Evolutionary conservation across 2,888 invertebrate genomes (phyloP).

Genomic region (Campoletis raptor): DNA sequence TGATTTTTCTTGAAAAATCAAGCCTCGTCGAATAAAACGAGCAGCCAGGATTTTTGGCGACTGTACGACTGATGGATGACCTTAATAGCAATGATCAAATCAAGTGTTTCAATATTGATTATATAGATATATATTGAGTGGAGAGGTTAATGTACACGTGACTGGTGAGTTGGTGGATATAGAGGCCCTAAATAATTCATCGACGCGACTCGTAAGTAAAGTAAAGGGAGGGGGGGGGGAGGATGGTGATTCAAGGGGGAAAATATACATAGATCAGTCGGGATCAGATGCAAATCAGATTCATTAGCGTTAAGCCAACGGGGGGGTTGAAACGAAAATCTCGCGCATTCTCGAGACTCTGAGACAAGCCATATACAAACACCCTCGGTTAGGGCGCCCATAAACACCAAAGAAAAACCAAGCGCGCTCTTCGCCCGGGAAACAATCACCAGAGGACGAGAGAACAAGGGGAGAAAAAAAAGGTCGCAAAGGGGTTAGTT

Average conservation of each 20-base stretch:
- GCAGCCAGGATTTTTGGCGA: background rate
- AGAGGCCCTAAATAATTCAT: constrained; percentile 76
- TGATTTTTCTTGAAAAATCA: too few relatives aligned
- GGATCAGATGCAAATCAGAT: constrained; percentile 84
- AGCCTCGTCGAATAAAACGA: too few relatives aligned
- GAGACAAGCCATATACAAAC: constrained; percentile 27
- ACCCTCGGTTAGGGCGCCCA: constrained; percentile 23
- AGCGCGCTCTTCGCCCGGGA: constrained; percentile 41
- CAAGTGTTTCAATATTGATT: background rate
- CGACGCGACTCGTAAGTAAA: constrained; percentile 59
- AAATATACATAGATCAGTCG: constrained; percentile 79
- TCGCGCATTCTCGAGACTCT: constrained; percentile 44
- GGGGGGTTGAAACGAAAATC: constrained; percentile 52
- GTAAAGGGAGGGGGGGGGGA: background rate
- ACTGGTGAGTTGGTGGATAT: constrained; percentile 10
- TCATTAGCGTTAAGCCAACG: constrained; percentile 82
- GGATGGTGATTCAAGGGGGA: constrained; percentile 44
- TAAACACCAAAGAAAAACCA: constrained; percentile 52
- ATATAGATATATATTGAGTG: background rate
- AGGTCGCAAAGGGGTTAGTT: constrained; percentile 74
- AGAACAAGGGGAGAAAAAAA: constrained; percentile 48
- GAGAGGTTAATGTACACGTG: constrained; percentile 20
- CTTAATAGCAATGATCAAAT: background rate
- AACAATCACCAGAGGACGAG: constrained; percentile 48
- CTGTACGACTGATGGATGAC: too few relatives aligned